Evolutionary conservation across 2,113 vertebrate genomes (phyloP), one percentile per base, ranked within the genome.

Genomic region (Nerophis lumbriciformis): DNA sequence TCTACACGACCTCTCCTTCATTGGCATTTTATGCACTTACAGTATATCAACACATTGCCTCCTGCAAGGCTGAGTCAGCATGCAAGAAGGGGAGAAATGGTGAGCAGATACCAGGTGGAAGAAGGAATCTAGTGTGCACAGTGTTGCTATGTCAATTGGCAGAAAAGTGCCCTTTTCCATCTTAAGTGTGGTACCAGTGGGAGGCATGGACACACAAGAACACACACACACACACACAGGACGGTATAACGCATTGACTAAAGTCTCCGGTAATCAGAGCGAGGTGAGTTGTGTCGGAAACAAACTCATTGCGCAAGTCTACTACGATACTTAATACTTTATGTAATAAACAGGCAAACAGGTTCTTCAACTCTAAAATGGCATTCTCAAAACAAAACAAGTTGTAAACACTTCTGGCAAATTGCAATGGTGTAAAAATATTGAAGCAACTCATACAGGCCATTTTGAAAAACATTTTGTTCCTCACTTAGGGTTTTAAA

Each of bases 371-470:
- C 57, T 45, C 42, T 13, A 58, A 13, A 49, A 49, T 76, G 42
- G 62, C 37, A 61, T 68, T 48, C 59, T 72, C 69, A 60, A 63
- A 72, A 77, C 55, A 74, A 82, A 64, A 48, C 59, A 54, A 69
- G 16, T 57, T 67, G 49, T 63, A 16, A 21, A 69, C 39, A 68
- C 69, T 59, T 59, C 69, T 74, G 69, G 68, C 68, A 73, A 66
- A 57, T 63, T 69, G 37, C 68, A 73, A 70, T 51, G 19, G 49
- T 71, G 63, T 69, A 66, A 73, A 79, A 69, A 81, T 56, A 71
- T 71, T 47, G 72, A 63, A 73, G 69, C n/a, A 15, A 37, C 60
- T 9, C 63, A 6, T 56, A 75, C 58, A 4, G 5, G 6, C 6
- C 15, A 53, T 53, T 53, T 53, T 36, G 35, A n/a, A 39, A 38